Percentiles rank a stretch among this genome's conserved stretches.
phyloP scores from a whole-genome alignment of 1,140 invertebrate species.

The Drosophila rufa region DNA sequence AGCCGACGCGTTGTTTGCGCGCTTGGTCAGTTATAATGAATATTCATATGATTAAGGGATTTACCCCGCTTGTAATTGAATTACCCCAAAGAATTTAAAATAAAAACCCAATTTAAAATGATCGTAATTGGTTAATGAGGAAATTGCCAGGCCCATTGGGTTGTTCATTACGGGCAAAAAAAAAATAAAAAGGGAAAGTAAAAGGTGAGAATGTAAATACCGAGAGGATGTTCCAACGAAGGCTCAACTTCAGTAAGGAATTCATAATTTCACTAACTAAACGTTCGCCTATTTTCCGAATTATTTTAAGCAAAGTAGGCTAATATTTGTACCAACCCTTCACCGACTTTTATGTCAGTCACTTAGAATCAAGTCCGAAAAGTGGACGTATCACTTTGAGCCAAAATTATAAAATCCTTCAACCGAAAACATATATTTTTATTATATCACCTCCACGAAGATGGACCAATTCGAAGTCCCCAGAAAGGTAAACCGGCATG shows the following conservation, averaged over 20 bases:
- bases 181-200: neutral
- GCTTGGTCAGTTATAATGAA: constrained; percentile 71
- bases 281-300: no score
- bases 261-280: neutral
- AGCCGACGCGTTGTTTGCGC: constrained; percentile 29
- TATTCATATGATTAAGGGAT: constrained; percentile 80
- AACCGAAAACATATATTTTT: neutral
- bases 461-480: neutral
- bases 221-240: neutral
- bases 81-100: constrained; percentile 51
- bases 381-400: no score
- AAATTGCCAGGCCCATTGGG: constrained; percentile 26
- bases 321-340: no score
- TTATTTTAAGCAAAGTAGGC: neutral
- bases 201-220: neutral
- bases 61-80: constrained; percentile 70
- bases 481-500: neutral
- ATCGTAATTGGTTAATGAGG: constrained; percentile 41
- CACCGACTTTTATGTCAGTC: neutral
- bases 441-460: neutral
- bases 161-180: constrained; percentile 1
- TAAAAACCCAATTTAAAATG: constrained; percentile 38
- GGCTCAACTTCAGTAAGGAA: neutral
- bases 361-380: no score
- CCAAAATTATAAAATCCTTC: no score